These are phyloP conservation scores for Catajapyx aquilonaris DNA, from an alignment of 1,140 invertebrate species.

Conservation along the genomic window DNA sequence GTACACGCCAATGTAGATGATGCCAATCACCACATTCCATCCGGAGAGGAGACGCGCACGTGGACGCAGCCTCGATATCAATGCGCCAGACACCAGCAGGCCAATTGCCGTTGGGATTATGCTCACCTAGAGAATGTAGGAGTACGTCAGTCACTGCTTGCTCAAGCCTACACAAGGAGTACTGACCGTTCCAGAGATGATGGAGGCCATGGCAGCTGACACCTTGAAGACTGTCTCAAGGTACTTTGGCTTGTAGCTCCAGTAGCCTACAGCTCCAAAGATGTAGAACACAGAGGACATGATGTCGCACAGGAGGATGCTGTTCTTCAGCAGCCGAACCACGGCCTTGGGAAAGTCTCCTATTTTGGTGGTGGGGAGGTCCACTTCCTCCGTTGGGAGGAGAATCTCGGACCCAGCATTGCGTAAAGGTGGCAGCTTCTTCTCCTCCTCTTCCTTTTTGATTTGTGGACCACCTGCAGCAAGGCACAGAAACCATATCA, in stretches of 20 bases:
- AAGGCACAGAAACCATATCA: no score
- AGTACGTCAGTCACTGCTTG: no score
- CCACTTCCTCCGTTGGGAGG: no score
- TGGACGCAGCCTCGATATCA: constrained; percentile 46
- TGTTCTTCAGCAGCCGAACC: constrained; percentile 35
- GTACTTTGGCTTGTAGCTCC: constrained; percentile 54
- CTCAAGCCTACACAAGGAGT: no score
- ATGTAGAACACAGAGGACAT: constrained; percentile 42
- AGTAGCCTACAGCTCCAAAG: constrained; percentile 47
- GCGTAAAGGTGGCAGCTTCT: no score
- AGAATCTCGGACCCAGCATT: no score
- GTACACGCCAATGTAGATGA: constrained; percentile 36
- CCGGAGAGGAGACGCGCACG: constrained; percentile 39
- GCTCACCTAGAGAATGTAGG: no score
- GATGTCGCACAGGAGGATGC: constrained; percentile 42
- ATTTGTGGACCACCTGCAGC: no score
- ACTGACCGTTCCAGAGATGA: no score
- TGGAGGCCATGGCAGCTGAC: constrained; percentile 40
- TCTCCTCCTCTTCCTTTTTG: no score
- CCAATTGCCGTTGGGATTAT: constrained; percentile 48
- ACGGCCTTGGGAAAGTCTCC: constrained; percentile 28
- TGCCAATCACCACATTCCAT: constrained; percentile 48
- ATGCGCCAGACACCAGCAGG: constrained; percentile 38
- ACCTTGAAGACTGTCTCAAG: constrained; percentile 52
- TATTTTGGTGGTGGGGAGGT: no score